Conservation (phyloP, 2,113 vertebrate species). For the Astur gentilis region DNA sequence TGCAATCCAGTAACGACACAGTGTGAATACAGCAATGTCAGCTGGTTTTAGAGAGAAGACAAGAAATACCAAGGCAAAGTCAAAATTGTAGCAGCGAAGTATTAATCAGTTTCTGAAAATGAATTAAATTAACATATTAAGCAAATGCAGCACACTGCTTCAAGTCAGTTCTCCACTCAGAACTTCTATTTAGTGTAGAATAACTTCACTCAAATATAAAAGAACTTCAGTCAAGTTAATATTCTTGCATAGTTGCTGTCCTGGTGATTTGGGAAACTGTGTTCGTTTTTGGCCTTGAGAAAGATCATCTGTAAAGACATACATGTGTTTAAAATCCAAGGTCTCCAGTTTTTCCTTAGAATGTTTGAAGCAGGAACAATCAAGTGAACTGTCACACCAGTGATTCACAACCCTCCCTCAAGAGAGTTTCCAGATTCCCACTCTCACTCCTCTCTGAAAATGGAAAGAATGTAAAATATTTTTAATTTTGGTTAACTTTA, state of each 20-base stretch:
- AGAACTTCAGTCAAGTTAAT: background rate
- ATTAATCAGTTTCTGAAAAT: background rate
- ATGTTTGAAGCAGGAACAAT: background rate
- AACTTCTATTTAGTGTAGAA: background rate
- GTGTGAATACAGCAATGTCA: background rate
- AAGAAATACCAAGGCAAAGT: background rate
- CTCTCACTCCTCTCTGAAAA: background rate
- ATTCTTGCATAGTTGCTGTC: background rate
- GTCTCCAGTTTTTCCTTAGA: background rate
- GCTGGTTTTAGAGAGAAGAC: background rate
- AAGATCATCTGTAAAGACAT: background rate
- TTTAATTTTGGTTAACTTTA: background rate
- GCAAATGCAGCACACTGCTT: background rate
- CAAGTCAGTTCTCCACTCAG: background rate
- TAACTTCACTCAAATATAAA: background rate
- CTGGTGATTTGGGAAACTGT: background rate
- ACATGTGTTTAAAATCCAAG: background rate
- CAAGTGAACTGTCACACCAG: background rate
- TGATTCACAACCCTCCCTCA: background rate
- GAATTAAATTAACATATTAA: background rate
- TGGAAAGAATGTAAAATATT: background rate
- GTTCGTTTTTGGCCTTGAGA: background rate
- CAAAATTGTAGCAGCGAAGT: background rate
- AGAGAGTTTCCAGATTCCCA: background rate
- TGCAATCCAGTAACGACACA: background rate